Evolutionary conservation across 2,888 invertebrate species (phyloP).

Genomic region (Heliconius sara): DNA sequence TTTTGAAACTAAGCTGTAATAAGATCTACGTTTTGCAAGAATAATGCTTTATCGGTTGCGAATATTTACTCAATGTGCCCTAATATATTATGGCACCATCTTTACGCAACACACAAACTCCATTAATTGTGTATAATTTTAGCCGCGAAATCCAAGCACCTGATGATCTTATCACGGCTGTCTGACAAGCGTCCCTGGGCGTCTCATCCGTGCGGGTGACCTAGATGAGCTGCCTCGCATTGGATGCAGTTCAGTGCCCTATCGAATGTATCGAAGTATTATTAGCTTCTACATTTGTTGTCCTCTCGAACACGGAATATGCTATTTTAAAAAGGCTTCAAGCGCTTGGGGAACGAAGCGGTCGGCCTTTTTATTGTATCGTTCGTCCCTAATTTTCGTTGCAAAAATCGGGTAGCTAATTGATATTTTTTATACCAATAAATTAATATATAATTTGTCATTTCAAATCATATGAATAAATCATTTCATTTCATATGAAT

Average conservation of each 20-base stretch:
- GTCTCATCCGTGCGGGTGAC: slow-evolving; percentile 34
- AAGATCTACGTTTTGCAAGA: neutral
- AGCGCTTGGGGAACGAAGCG: too few relatives aligned
- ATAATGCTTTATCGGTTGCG: neutral
- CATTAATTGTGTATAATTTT: slow-evolving; percentile 26
- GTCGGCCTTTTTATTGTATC: too few relatives aligned
- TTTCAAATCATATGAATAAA: too few relatives aligned
- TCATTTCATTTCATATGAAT: too few relatives aligned
- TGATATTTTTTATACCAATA: neutral
- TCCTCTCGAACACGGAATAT: neutral
- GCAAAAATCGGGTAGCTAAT: too few relatives aligned
- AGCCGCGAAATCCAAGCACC: slow-evolving; percentile 28
- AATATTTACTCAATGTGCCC: neutral
- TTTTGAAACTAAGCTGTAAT: neutral
- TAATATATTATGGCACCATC: neutral
- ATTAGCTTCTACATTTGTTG: slow-evolving; percentile 28
- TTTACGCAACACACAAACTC: slow-evolving; percentile 16
- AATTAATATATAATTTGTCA: neutral
- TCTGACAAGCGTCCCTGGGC: slow-evolving; percentile 36
- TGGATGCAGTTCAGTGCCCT: slow-evolving; percentile 38
- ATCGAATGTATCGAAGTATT: slow-evolving; percentile 34
- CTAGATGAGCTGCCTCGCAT: slow-evolving; percentile 43
- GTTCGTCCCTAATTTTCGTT: too few relatives aligned
- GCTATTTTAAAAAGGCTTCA: too few relatives aligned
- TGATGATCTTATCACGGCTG: slow-evolving; percentile 29